A percentile compares a stretch with the other conserved stretches of the same genome.
These are phyloP conservation scores for Medauroidea extradentata DNA, from an alignment of 1,140 invertebrate genomes.

Conservation along the genomic window DNA sequence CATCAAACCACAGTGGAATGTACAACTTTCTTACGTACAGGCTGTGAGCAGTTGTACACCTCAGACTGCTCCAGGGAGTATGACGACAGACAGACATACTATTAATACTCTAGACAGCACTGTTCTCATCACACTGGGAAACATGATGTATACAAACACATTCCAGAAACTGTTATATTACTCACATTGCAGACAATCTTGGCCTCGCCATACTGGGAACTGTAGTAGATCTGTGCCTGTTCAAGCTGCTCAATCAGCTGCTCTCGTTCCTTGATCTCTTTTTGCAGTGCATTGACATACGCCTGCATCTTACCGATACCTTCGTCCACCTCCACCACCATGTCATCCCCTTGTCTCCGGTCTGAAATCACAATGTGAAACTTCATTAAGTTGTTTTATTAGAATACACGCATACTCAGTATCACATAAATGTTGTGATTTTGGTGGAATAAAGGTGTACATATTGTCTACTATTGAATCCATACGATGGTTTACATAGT, in stretches of 20 bases:
- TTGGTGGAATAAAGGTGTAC: too few relatives aligned
- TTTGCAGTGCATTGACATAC: conserved; percentile 72
- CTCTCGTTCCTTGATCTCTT: conserved; percentile 75
- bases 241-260: conserved; percentile 69
- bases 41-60: too few relatives aligned
- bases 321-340: conserved; percentile 81
- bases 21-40: too few relatives aligned
- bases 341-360: conserved; percentile 76
- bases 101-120: too few relatives aligned
- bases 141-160: not conserved
- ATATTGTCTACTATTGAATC: too few relatives aligned
- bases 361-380: conserved; percentile 59
- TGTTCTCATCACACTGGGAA: not conserved
- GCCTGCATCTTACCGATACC: conserved; percentile 72
- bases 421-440: too few relatives aligned
- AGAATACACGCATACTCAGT: too few relatives aligned
- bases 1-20: too few relatives aligned
- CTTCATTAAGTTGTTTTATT: too few relatives aligned
- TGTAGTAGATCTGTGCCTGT: conserved; percentile 81
- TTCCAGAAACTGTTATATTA: conserved; percentile 27
- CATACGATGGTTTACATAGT: too few relatives aligned
- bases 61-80: too few relatives aligned
- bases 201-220: conserved; percentile 83
- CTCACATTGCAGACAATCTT: conserved; percentile 90
- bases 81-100: too few relatives aligned